Percentiles rank a stretch among this genome's conserved stretches.
phyloP scores from a whole-genome alignment of 2,797 vertebrate genomes.

The Serranus cabrilla region DNA sequence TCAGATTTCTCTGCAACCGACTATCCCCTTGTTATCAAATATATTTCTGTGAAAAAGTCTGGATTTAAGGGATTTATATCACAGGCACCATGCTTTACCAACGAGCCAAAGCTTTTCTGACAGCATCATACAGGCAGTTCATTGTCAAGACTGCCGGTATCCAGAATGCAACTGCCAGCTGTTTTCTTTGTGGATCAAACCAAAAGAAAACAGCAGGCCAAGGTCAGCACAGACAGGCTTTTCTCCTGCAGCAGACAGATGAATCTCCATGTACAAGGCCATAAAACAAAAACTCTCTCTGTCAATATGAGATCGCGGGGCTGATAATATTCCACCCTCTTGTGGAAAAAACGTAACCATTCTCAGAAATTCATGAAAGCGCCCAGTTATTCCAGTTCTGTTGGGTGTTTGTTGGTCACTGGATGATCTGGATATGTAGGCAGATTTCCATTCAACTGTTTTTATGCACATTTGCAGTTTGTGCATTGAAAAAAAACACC shows the following conservation, averaged over 20 bases:
- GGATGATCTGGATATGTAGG: conserved; percentile 29
- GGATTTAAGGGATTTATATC: conserved; percentile 72
- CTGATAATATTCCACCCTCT: conserved; percentile 70
- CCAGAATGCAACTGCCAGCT: conserved; percentile 83
- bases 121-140: conserved; percentile 82
- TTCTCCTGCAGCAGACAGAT: conserved; percentile 68
- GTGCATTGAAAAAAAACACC: background rate
- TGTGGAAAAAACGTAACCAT: conserved; percentile 53
- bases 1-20: background rate
- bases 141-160: conserved; percentile 79
- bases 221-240: conserved; percentile 80
- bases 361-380: conserved; percentile 61
- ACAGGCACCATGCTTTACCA: conserved; percentile 78
- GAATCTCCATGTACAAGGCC: conserved; percentile 64
- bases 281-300: conserved; percentile 53
- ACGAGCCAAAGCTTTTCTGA: conserved; percentile 81
- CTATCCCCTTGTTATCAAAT: conserved; percentile 27
- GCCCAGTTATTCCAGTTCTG: conserved; percentile 47
- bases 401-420: conserved; percentile 51
- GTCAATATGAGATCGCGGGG: conserved; percentile 50
- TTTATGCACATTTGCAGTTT: background rate
- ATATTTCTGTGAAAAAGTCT: conserved; percentile 42
- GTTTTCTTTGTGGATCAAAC: conserved; percentile 86
- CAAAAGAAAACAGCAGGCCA: conserved; percentile 85
- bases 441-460: background rate